Evolutionary conservation across 2,797 vertebrate species (phyloP).

Genomic region (Crypturellus tataupa): DNA sequence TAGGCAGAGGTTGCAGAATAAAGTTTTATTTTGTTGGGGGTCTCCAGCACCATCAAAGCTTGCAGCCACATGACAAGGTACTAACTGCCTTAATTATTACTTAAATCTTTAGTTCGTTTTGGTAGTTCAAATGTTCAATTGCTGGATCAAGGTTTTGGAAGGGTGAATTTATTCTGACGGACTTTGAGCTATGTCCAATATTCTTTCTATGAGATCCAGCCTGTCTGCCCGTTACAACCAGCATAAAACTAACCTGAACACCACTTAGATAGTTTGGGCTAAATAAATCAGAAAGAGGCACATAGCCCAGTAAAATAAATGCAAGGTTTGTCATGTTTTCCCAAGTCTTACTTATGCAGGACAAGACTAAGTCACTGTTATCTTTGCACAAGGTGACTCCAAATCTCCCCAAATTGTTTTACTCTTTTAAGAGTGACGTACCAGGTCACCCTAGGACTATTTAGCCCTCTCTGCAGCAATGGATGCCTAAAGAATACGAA

Average conservation of each 20-base stretch:
- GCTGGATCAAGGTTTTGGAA: constrained; percentile 35
- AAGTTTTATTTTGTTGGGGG: constrained; percentile 2
- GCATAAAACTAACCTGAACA: not conserved
- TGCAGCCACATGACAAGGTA: not conserved
- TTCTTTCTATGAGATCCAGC: constrained; percentile 36
- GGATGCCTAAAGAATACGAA: not conserved
- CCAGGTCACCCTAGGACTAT: not conserved
- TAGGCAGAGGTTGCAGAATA: not conserved
- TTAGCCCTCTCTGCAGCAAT: not conserved
- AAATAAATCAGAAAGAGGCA: constrained; percentile 8
- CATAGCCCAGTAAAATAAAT: constrained; percentile 30
- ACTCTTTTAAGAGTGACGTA: not conserved
- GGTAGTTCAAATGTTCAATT: constrained; percentile 38
- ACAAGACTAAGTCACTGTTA: not conserved
- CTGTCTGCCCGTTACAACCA: not conserved
- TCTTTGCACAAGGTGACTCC: not conserved
- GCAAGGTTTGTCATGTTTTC: not conserved
- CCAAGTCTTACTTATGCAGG: not conserved
- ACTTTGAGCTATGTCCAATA: not conserved
- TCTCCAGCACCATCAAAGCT: not conserved
- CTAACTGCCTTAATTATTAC: not conserved
- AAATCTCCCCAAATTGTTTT: not conserved
- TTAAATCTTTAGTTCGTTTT: constrained; percentile 12
- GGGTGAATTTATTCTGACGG: constrained; percentile 43
- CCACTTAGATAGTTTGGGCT: not conserved